Evolutionary conservation across 2,113 vertebrate genomes (phyloP).

Genomic region (Andinoacara biseriatus): DNA sequence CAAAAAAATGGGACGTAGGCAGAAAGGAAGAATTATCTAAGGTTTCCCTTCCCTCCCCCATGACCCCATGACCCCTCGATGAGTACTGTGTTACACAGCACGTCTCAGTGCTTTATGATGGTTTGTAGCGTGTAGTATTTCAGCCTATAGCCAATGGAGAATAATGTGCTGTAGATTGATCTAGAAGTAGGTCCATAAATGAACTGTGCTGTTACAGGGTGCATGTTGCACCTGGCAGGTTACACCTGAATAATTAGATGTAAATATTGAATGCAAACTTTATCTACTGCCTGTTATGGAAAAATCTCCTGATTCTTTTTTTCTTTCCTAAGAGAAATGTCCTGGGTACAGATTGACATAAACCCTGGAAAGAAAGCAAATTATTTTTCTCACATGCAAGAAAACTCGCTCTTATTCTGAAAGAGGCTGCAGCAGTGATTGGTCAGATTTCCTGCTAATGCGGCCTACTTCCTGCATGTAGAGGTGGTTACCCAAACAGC

Average conservation of each 20-base stretch:
- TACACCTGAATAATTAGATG: not conserved
- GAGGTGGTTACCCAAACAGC: not conserved
- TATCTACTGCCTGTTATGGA: not conserved
- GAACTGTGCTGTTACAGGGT: not conserved
- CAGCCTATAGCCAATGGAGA: not conserved
- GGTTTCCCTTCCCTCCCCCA: not conserved
- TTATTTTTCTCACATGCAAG: no score
- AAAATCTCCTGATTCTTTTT: not conserved
- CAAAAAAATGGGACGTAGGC: slow-evolving; percentile 41
- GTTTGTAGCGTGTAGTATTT: not conserved
- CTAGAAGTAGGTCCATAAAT: not conserved
- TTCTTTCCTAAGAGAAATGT: not conserved
- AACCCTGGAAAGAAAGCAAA: no score
- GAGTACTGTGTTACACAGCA: not conserved
- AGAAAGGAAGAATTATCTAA: slow-evolving; percentile 9
- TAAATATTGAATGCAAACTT: not conserved
- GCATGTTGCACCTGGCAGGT: no score
- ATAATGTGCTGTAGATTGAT: not conserved
- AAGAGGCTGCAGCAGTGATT: not conserved
- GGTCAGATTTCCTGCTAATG: not conserved
- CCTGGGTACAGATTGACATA: not conserved
- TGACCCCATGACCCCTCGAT: not conserved
- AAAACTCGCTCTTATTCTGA: no score
- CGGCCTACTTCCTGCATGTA: no score
- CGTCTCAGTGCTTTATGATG: not conserved